Base-by-base conservation (phyloP, 2,888 invertebrate genomes). In the Sesamia inferens region DNA sequence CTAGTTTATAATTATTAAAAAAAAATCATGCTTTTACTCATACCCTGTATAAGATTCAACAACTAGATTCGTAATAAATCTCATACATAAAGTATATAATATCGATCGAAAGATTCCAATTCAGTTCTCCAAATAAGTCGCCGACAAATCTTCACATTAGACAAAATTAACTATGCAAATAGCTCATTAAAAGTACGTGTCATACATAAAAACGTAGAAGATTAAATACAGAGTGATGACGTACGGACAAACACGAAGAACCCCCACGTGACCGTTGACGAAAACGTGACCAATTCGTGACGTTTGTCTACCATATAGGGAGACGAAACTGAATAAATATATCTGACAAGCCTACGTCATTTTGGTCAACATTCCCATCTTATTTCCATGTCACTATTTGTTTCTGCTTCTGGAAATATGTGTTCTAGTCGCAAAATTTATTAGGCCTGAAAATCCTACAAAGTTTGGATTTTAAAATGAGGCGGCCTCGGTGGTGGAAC, bases 281-380 rank as follows among this genome's bases (percentile, higher is more conserved):
- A 44, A 14, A 59, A 74, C 75, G 74, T 75, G 58, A 67, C 22
- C 66, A n/a, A 74, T 74, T 66, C 74, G 24, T 72, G 39, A 48
- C 48, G 22, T 19, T 31, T 22, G 55, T 13, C 39, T 16, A 48
- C 54, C n/a, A 47, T 39, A 72, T 2, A 19, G 5, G 64, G 14
- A 10, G 14, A 24, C 0, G 7, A 47, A 39, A 24, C n/a, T 54
- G 14, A 42, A 22, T 10, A 42, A 24, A 14, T 8, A 19, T n/a
- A 22, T 1, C 8, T 19, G 24, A 13, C 14, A 1, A 42, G n/a
- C 13, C 14, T 13, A 68, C 39, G 59, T 61, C 13, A 76, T 54
- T 59, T 24, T 68, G 6, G 16, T 39, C 22, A 24, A 64, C 24
- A 63, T 19, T 19, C 7, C n/a, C 7, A 24, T 42, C 19, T 51